Evolutionary conservation across 2,113 vertebrate species (phyloP).

Genomic region (Monopterus albus): DNA sequence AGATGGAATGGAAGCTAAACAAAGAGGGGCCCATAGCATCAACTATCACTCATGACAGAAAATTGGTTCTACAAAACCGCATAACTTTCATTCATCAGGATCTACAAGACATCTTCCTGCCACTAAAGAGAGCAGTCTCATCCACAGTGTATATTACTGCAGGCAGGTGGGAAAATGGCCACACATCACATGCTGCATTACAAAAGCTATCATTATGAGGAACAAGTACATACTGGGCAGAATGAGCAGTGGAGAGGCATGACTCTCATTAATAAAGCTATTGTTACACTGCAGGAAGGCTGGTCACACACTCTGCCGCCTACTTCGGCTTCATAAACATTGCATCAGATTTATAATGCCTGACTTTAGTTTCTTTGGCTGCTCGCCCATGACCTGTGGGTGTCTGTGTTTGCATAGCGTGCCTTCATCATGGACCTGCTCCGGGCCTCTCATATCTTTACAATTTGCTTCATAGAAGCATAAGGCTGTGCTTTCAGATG

Average conservation of each 20-base stretch:
- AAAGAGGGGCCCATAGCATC: not conserved
- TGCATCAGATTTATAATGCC: constrained; percentile 42
- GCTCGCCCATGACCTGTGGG: constrained; percentile 24
- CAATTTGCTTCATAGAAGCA: not conserved
- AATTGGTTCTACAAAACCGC: not conserved
- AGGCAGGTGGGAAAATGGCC: too few species aligned
- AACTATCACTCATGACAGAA: constrained; percentile 1
- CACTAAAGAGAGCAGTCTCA: not conserved
- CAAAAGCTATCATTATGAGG: constrained; percentile 25
- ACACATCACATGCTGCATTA: constrained; percentile 1
- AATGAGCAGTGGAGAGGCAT: constrained; percentile 7
- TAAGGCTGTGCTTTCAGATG: constrained; percentile 5
- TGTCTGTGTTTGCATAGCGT: constrained; percentile 14
- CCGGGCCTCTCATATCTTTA: not conserved
- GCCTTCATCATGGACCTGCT: not conserved
- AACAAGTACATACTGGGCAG: constrained; percentile 3
- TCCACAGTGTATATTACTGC: not conserved
- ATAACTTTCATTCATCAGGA: constrained; percentile 13
- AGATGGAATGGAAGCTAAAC: not conserved
- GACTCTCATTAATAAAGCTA: constrained; percentile 40
- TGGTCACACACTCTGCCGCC: constrained; percentile 13
- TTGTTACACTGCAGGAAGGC: constrained; percentile 41
- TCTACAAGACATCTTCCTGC: not conserved
- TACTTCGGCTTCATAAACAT: constrained; percentile 21
- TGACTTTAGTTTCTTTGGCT: constrained; percentile 59